Conservation (phyloP, 1,140 invertebrate genomes). For the Pachyrhynchus sulphureomaculatus region DNA sequence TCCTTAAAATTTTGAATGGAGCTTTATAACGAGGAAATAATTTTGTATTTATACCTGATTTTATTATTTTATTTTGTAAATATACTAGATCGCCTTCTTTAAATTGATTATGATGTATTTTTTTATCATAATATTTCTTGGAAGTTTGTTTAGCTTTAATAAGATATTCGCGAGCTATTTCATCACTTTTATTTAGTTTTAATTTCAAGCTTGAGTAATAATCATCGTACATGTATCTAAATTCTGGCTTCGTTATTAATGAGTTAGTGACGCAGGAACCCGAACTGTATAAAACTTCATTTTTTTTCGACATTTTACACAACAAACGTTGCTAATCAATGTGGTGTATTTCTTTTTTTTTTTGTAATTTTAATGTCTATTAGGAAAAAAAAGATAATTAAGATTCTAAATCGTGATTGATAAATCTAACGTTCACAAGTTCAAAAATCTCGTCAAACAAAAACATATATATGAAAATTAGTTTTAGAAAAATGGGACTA, state of each 20-base stretch:
- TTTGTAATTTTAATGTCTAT: no score
- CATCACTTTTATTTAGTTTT: constrained; percentile 40
- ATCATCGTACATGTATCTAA: constrained; percentile 43
- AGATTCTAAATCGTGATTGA: no score
- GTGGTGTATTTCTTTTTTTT: no score
- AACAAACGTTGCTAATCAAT: no score
- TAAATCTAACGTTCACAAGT: no score
- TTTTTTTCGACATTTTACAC: constrained; percentile 51
- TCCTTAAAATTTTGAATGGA: constrained; percentile 24
- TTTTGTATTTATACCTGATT: constrained; percentile 26
- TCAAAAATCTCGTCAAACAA: no score
- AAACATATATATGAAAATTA: no score
- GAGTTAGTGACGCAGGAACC: constrained; percentile 39
- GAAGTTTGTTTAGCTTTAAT: constrained; percentile 38
- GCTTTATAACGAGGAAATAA: constrained; percentile 26
- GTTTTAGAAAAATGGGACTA: no score
- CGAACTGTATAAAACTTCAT: constrained; percentile 50
- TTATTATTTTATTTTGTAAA: constrained; percentile 23
- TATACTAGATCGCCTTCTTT: constrained; percentile 33
- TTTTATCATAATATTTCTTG: constrained; percentile 43
- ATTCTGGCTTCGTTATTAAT: constrained; percentile 30
- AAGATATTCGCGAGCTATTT: constrained; percentile 43
- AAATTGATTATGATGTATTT: constrained; percentile 28
- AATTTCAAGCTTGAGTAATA: constrained; percentile 41
- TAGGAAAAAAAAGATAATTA: no score